Conservation (phyloP, 2,888 invertebrate genomes). For the Eucriotettix oculatus region DNA sequence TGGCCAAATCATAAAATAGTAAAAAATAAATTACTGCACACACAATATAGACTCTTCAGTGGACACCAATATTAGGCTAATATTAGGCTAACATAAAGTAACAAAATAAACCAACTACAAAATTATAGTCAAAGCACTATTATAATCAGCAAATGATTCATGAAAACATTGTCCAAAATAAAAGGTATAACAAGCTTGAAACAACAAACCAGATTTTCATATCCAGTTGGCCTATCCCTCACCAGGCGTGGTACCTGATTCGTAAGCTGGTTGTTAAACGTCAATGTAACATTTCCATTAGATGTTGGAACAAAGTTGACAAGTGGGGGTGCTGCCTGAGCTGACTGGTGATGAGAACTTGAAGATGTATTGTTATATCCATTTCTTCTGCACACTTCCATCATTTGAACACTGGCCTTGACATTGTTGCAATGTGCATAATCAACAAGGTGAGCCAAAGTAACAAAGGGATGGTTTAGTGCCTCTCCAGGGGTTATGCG, state of each 20-base stretch:
- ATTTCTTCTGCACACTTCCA: conserved; percentile 61
- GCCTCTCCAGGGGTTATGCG: conserved; percentile 93
- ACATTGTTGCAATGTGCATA: conserved; percentile 95
- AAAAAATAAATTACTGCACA: too few relatives aligned
- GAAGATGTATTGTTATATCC: conserved; percentile 19
- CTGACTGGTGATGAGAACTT: conserved; percentile 31
- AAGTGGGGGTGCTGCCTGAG: conserved; percentile 29
- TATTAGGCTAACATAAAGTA: too few relatives aligned
- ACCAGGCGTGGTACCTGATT: conserved; percentile 56
- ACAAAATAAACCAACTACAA: neutral
- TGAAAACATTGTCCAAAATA: neutral
- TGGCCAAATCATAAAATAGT: too few relatives aligned
- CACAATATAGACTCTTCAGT: too few relatives aligned
- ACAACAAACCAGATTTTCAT: conserved; percentile 51
- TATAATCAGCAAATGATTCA: neutral
- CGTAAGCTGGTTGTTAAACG: conserved; percentile 66
- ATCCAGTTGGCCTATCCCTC: conserved; percentile 51
- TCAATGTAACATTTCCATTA: conserved; percentile 75
- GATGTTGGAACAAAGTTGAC: conserved; percentile 63
- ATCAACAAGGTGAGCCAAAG: conserved; percentile 82
- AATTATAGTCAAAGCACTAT: neutral
- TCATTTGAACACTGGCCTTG: conserved; percentile 93
- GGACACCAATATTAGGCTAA: too few relatives aligned
- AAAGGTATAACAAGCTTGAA: conserved; percentile 6
- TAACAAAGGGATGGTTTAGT: conserved; percentile 86